Percentiles rank a stretch among this genome's conserved stretches.
Conservation (phyloP, 2,113 vertebrate genomes). For the Protobothrops flavoviridis region DNA sequence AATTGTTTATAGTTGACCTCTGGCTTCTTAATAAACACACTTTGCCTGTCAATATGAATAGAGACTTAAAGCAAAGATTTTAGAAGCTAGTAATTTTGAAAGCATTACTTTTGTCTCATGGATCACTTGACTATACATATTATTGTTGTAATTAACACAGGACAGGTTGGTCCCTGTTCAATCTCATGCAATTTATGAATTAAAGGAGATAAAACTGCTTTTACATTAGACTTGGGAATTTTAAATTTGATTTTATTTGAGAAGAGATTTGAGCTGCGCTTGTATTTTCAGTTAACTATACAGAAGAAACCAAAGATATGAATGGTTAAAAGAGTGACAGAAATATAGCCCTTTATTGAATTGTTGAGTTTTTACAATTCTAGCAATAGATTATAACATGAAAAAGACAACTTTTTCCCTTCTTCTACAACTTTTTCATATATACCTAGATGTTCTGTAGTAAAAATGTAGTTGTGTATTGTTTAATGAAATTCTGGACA, state of each 20-base stretch:
- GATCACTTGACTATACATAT: not conserved
- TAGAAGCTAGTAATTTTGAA: not conserved
- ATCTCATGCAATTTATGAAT: not conserved
- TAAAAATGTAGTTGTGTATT: too few relatives aligned
- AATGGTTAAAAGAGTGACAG: not conserved
- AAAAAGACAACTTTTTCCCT: too few relatives aligned
- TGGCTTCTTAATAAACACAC: conserved; percentile 4
- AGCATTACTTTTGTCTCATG: not conserved
- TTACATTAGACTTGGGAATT: not conserved
- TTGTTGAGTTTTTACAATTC: not conserved
- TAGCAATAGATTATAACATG: not conserved
- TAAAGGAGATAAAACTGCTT: not conserved
- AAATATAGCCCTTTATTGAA: not conserved
- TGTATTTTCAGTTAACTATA: not conserved
- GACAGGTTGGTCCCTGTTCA: not conserved
- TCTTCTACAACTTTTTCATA: too few relatives aligned
- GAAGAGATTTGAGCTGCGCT: too few relatives aligned
- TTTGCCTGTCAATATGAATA: not conserved
- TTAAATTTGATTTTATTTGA: too few relatives aligned
- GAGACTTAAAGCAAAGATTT: not conserved
- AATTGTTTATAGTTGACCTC: conserved; percentile 18
- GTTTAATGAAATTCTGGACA: too few relatives aligned
- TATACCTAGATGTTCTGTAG: too few relatives aligned
- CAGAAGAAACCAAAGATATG: not conserved
- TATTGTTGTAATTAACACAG: not conserved